Evolutionary conservation across 2,888 invertebrate species (phyloP), one percentile per base, ranked within the genome.

Genomic region (Hydraecia micacea): DNA sequence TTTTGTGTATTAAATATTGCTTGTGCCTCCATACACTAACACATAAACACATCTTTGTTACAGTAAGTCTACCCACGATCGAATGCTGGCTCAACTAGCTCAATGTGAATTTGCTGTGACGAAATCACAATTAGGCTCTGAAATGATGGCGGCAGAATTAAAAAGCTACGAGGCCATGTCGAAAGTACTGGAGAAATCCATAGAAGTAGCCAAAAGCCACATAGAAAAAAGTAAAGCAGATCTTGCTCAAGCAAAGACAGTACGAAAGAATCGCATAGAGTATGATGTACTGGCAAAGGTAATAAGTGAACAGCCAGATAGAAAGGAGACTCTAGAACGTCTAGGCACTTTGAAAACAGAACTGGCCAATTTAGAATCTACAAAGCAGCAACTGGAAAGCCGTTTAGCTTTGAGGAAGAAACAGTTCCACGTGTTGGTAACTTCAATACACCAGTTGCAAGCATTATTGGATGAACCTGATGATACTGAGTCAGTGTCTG

Each of bases 231-330:
- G 98, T 79, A 99, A 99, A 95, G 95, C 97, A 13, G 98, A 98
- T 89, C 95, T 99, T 13, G 97, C 98, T 66, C 97, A 98, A 91
- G 99, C 99, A 0, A 99, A 99, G 93, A 98, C 98, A 87, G 98
- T 99, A 46, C 97, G 99, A 25, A 98, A 99, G 92, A 99, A 99
- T 93, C 97, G 98, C 90, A 98, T 98, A 96, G 99, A 99, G 93
- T 99, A 99, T 95, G 99, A 99, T 96, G 98, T 99, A 21, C 92
- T 99, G 63, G 99, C 99, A 0, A 98, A 99, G 93, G 98, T 99
- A 0, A 99, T 99, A 83, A 98, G 98, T 87, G 98, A 98, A 90
- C 99, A 99, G 92, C 99, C 99, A 0, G 99, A 99, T 91, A 97
- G 99, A 87, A 98, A 98, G 90, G 98, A 98, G 85, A 98, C 98